Percentiles rank a stretch among this genome's conserved stretches.
These are phyloP conservation scores for Meganola albula DNA, from an alignment of 2,888 invertebrate species.

Conservation along the genomic window DNA sequence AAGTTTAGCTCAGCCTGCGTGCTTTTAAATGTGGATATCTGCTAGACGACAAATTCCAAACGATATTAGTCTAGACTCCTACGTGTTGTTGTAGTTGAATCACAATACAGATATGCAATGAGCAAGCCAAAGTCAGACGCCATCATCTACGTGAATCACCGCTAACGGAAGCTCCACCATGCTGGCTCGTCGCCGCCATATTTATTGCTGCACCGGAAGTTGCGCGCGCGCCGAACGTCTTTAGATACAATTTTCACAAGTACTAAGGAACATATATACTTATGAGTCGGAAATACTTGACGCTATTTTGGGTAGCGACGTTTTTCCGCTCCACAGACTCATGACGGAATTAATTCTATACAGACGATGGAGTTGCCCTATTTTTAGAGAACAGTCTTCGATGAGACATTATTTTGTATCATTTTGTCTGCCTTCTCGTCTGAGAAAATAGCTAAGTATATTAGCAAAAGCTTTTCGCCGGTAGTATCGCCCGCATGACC, in stretches of 20 bases:
- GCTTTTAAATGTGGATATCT: conserved; percentile 26
- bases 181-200: conserved; percentile 71
- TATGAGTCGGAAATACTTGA: conserved; percentile 68
- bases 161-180: conserved; percentile 73
- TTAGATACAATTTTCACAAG: conserved; percentile 68
- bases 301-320: conserved; percentile 66
- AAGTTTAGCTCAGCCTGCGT: conserved; percentile 6
- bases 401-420: conserved; percentile 49
- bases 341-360: conserved; percentile 66
- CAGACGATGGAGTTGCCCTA: conserved; percentile 56
- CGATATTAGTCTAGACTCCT: conserved; percentile 51
- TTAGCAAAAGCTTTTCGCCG: too few species aligned
- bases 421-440: too few species aligned
- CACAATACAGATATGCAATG: conserved; percentile 71
- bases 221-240: conserved; percentile 73
- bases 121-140: conserved; percentile 63
- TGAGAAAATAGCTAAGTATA: too few species aligned
- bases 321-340: conserved; percentile 72
- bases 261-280: conserved; percentile 54
- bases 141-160: conserved; percentile 71
- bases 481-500: too few species aligned
- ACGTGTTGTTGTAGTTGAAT: conserved; percentile 69
- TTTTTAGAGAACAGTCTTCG: conserved; percentile 59
- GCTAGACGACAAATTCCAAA: conserved; percentile 50
- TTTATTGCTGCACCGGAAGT: conserved; percentile 74